Percentiles rank a stretch among this genome's conserved stretches.
Evolutionary conservation across 2,113 vertebrate genomes (phyloP).

Genomic region (Motacilla tschutschensis): DNA sequence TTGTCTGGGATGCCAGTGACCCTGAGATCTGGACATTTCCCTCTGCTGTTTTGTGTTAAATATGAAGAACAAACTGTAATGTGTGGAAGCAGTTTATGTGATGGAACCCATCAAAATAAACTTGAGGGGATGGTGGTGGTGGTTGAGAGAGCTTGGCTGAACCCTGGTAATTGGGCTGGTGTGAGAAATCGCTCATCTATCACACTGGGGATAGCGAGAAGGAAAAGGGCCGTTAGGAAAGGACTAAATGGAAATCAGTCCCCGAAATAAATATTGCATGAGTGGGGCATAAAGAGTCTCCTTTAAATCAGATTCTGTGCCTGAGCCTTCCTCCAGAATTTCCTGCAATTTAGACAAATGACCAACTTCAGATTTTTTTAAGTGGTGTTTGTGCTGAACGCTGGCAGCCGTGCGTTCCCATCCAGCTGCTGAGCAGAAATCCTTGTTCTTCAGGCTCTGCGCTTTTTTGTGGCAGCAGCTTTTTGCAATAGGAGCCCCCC

Average conservation of each 20-base stretch:
- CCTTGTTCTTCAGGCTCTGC: background rate
- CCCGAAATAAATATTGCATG: background rate
- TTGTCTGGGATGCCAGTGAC: background rate
- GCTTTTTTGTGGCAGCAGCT: background rate
- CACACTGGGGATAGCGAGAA: background rate
- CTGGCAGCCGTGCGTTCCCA: background rate
- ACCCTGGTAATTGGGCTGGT: background rate
- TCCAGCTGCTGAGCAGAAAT: slow-evolving; percentile 31
- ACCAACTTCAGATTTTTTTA: background rate
- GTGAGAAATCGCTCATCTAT: no score
- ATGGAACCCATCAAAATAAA: background rate
- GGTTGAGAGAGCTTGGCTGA: background rate
- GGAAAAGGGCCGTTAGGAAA: background rate
- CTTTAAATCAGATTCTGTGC: background rate
- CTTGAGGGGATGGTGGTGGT: background rate
- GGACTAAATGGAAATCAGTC: background rate
- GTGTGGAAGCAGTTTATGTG: background rate
- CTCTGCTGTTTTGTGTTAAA: background rate
- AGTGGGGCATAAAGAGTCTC: background rate
- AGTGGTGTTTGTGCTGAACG: slow-evolving; percentile 4
- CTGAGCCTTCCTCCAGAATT: background rate
- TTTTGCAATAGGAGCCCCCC: slow-evolving; percentile 1
- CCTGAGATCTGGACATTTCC: background rate
- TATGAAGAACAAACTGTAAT: background rate
- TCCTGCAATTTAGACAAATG: slow-evolving; percentile 7